Evolutionary conservation across 2,888 invertebrate species (phyloP).

Genomic region (Cremastobaeus sp.): DNA sequence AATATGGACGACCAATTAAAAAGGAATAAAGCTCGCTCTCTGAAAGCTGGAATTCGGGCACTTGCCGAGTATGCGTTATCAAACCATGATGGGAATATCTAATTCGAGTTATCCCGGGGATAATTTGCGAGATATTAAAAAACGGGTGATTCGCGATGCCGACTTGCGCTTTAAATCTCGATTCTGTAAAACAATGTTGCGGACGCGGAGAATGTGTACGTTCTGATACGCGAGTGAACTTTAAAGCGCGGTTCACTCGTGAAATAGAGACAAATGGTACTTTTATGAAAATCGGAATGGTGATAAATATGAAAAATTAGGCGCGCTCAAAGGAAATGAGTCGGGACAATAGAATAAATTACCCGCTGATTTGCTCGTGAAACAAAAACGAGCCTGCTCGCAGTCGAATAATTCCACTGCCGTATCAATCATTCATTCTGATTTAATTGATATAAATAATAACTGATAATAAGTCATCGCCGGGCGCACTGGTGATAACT

Average conservation of each 20-base stretch:
- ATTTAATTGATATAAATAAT: slow-evolving; percentile 34
- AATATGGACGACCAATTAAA: slow-evolving; percentile 36
- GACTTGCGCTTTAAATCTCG: too few relatives aligned
- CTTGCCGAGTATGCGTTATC: too few relatives aligned
- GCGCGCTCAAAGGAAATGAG: slow-evolving; percentile 23
- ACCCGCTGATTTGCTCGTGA: slow-evolving; percentile 34
- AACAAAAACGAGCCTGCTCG: slow-evolving; percentile 18
- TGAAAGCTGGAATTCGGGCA: neutral
- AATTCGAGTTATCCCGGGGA: too few relatives aligned
- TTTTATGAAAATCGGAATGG: slow-evolving; percentile 44
- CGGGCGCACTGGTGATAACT: slow-evolving; percentile 5
- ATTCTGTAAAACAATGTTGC: too few relatives aligned
- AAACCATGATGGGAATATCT: too few relatives aligned
- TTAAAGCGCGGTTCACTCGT: slow-evolving; percentile 22
- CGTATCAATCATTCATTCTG: slow-evolving; percentile 4
- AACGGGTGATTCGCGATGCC: too few relatives aligned
- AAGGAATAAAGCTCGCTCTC: neutral
- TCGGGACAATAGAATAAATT: slow-evolving; percentile 23
- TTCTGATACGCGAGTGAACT: slow-evolving; percentile 15
- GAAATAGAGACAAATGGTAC: slow-evolving; percentile 23
- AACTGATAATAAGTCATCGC: slow-evolving; percentile 29
- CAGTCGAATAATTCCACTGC: neutral
- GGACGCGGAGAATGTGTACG: neutral
- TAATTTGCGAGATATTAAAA: too few relatives aligned
- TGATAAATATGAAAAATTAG: slow-evolving; percentile 51